Evolutionary conservation across 2,797 vertebrate genomes (phyloP).

Genomic region (Eulemur mongoz): DNA sequence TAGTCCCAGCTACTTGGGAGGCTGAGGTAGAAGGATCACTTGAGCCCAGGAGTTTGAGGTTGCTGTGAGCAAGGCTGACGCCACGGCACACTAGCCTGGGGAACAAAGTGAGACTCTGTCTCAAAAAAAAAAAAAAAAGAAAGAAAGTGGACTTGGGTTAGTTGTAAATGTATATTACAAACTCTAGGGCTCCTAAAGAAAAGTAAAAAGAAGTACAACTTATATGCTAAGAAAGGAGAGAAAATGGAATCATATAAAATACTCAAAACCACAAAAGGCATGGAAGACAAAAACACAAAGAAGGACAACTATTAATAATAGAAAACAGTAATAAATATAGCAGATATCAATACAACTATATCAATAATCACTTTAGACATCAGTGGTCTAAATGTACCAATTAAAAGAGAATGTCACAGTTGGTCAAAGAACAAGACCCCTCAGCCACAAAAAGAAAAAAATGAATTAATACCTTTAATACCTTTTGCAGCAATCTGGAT

Average conservation of each 20-base stretch:
- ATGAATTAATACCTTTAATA: too few species aligned
- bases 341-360: background rate
- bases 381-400: background rate
- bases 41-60: too few species aligned
- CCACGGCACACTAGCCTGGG: too few species aligned
- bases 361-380: background rate
- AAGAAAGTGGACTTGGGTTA: background rate
- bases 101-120: too few species aligned
- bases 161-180: background rate
- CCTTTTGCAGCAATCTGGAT: too few species aligned
- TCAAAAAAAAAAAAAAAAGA: too few species aligned
- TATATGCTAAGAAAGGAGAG: background rate
- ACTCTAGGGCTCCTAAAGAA: background rate
- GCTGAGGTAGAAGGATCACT: too few species aligned
- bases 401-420: background rate
- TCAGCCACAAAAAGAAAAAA: too few species aligned
- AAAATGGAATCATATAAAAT: background rate
- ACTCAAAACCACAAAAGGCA: background rate
- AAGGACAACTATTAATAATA: background rate
- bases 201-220: background rate
- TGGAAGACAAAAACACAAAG: background rate
- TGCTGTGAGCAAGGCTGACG: too few species aligned
- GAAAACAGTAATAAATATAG: background rate
- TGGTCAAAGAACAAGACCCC: background rate
- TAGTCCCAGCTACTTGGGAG: too few species aligned